phyloP scores from a whole-genome alignment of 2,113 vertebrate species.

The Redunca redunca region DNA sequence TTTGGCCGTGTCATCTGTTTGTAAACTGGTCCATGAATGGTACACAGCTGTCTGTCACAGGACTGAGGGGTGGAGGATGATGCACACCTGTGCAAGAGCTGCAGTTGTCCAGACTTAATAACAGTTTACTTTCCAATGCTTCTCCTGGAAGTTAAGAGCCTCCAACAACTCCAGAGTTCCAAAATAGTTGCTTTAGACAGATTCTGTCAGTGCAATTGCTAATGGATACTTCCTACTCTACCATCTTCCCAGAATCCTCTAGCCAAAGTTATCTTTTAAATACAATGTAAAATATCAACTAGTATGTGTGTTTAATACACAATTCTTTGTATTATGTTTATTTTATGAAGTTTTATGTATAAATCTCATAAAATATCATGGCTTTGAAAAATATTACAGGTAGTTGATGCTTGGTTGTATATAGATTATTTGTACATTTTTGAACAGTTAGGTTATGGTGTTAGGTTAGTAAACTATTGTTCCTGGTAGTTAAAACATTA shows the following conservation, averaged over 20 bases:
- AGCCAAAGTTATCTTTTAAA: background rate
- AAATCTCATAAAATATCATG: background rate
- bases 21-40: background rate
- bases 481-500: background rate
- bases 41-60: fast-evolving
- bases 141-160: background rate
- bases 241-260: background rate
- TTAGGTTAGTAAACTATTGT: background rate
- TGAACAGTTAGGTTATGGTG: background rate
- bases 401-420: background rate
- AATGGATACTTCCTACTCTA: background rate
- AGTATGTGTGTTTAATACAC: background rate
- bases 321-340: background rate
- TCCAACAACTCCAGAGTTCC: background rate
- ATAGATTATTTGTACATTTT: background rate
- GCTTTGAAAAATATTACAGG: background rate
- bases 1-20: fast-evolving
- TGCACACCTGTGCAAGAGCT: background rate
- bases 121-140: background rate
- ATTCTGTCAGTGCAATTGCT: background rate
- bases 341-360: background rate
- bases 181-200: background rate
- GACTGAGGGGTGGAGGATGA: fast-evolving
- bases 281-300: background rate
- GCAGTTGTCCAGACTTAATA: background rate